Evolutionary conservation across 2,888 invertebrate genomes (phyloP).

Genomic region (Pyrrhosoma nymphula): DNA sequence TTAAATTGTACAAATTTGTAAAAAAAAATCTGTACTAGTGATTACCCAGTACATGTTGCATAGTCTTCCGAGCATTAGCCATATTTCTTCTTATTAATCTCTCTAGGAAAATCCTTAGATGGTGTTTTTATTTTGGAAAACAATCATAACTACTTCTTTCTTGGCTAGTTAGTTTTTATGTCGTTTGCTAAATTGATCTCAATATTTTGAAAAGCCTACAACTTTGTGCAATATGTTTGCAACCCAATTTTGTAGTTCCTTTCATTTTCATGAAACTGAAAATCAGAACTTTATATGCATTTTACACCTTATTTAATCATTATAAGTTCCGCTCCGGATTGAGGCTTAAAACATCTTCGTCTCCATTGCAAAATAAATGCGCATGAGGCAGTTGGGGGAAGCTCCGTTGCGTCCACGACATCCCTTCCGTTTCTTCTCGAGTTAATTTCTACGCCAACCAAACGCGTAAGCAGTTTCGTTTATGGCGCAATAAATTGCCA

Average conservation of each 20-base stretch:
- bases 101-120: no score
- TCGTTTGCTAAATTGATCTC: background rate
- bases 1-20: no score
- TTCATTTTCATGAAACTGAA: background rate
- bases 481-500: conserved; percentile 30
- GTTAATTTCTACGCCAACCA: conserved; percentile 39
- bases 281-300: background rate
- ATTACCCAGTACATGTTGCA: no score
- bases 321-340: background rate
- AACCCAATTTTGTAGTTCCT: background rate
- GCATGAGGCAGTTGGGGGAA: background rate
- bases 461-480: conserved; percentile 36
- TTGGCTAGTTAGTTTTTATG: background rate
- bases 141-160: background rate
- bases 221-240: background rate
- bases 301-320: background rate
- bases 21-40: no score
- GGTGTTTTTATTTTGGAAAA: no score
- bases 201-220: background rate
- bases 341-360: background rate
- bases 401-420: background rate
- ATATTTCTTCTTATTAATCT: no score
- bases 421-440: conserved; percentile 15
- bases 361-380: background rate
- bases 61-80: no score